A percentile compares a stretch with the other conserved stretches of the same genome.
phyloP scores from a whole-genome alignment of 2,888 invertebrate genomes.

The Drosophila testacea region DNA sequence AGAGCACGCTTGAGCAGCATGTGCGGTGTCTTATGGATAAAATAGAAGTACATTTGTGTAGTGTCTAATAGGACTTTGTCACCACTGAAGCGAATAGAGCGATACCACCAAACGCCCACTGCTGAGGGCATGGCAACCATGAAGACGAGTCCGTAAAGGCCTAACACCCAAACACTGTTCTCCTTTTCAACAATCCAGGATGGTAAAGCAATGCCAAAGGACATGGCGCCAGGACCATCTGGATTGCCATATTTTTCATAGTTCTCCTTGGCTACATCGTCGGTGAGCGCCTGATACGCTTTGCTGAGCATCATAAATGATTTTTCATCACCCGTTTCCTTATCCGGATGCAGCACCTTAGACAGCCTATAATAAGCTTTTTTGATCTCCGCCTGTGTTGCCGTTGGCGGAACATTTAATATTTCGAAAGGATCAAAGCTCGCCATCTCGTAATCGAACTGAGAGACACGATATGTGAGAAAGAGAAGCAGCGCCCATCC shows the following conservation, averaged over 20 bases:
- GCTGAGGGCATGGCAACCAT: slow-evolving; percentile 97
- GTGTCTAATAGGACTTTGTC: slow-evolving; percentile 98
- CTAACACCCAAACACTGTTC: slow-evolving; percentile 98
- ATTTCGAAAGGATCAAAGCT: slow-evolving; percentile 99
- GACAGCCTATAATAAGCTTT: slow-evolving; percentile 98
- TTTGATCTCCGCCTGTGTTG: slow-evolving; percentile 95
- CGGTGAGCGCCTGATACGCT: slow-evolving; percentile 96
- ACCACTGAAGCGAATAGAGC: slow-evolving; percentile 98
- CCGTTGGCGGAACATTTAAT: slow-evolving; percentile 93
- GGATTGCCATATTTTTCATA: slow-evolving; percentile 99
- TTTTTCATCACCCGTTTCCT: slow-evolving; percentile 98
- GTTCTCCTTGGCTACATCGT: slow-evolving; percentile 98
- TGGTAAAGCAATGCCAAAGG: slow-evolving; percentile 99
- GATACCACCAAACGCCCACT: slow-evolving; percentile 99
- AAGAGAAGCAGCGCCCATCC: slow-evolving; percentile 94
- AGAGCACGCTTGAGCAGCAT: slow-evolving; percentile 98
- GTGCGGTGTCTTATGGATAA: slow-evolving; percentile 97
- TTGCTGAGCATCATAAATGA: slow-evolving; percentile 99
- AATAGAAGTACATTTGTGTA: slow-evolving; percentile 98
- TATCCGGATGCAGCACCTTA: slow-evolving; percentile 97
- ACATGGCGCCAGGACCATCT: slow-evolving; percentile 99
- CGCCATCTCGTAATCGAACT: slow-evolving; percentile 98
- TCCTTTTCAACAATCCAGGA: slow-evolving; percentile 99
- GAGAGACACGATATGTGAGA: slow-evolving; percentile 95
- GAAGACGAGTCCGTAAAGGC: slow-evolving; percentile 97